Evolutionary conservation across 30 jellyfish, hydroid and myxozoan genomes (phyloP).

Genomic region (Mastigias papua): DNA sequence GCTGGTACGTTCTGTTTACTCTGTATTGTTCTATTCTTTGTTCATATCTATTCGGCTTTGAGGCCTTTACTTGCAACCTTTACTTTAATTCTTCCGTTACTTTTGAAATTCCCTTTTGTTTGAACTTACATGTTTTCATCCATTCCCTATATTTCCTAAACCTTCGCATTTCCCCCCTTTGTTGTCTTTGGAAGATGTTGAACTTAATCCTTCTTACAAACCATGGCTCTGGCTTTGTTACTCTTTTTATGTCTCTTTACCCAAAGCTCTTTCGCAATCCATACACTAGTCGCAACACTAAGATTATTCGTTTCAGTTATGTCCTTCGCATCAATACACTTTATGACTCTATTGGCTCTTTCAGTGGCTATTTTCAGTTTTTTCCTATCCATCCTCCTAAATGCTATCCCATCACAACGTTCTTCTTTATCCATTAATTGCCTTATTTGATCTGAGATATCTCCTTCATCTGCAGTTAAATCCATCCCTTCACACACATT

Average conservation of each 20-base stretch:
- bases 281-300: not conserved
- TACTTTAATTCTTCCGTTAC: not conserved
- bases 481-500: not conserved
- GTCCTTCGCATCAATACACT: not conserved
- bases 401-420: not conserved
- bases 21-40: not conserved
- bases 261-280: not conserved
- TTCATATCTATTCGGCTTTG: conserved; percentile 3
- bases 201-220: not conserved
- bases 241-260: not conserved
- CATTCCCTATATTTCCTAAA: not conserved
- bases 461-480: not conserved
- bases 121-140: not conserved
- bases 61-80: not conserved
- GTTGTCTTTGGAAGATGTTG: not conserved
- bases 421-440: not conserved
- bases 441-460: not conserved
- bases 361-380: not conserved
- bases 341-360: not conserved
- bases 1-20: not conserved
- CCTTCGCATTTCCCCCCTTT: not conserved
- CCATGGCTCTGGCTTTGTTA: not conserved
- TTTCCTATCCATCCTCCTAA: not conserved
- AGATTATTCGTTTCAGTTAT: not conserved
- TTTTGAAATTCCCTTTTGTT: not conserved